phyloP scores from a whole-genome alignment of 2,888 invertebrate genomes.

The Rhabditoides inermis region DNA sequence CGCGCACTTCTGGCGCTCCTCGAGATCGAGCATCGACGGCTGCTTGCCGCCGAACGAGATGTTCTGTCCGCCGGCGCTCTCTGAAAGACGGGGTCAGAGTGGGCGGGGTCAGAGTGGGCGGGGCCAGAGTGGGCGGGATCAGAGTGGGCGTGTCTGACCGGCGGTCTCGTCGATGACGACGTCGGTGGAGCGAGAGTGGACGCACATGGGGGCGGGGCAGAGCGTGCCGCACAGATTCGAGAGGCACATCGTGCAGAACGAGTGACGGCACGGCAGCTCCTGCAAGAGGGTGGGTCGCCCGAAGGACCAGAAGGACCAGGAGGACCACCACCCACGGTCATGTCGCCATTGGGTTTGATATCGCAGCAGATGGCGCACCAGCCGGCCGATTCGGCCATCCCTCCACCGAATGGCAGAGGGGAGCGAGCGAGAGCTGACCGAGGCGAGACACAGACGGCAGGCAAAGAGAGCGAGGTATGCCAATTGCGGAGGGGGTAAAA shows the following conservation, averaged over 20 bases:
- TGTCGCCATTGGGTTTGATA: no score
- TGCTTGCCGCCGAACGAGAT: conserved; percentile 19
- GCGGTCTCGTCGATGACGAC: conserved; percentile 30
- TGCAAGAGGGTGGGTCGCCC: no score
- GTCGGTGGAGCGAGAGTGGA: conserved; percentile 21
- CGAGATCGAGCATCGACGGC: conserved; percentile 9
- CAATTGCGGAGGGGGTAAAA: no score
- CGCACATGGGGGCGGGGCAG: conserved; percentile 25
- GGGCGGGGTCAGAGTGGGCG: conserved; percentile 16
- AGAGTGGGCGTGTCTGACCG: conserved; percentile 8
- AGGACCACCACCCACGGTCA: no score
- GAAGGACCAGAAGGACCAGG: no score
- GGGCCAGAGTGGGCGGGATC: conserved; percentile 15
- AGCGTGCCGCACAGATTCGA: conserved; percentile 8
- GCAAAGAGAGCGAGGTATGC: no score
- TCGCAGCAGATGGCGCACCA: no score
- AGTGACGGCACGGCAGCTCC: conserved; percentile 23
- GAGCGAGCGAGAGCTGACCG: no score
- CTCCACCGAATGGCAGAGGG: no score
- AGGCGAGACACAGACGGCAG: no score
- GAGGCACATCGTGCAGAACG: conserved; percentile 22
- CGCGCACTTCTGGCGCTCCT: conserved; percentile 6
- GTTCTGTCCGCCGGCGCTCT: conserved; percentile 7
- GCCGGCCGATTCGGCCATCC: no score
- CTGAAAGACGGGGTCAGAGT: neutral